phyloP scores from a whole-genome alignment of 2,113 vertebrate genomes.

The Bubalus kerabau region DNA sequence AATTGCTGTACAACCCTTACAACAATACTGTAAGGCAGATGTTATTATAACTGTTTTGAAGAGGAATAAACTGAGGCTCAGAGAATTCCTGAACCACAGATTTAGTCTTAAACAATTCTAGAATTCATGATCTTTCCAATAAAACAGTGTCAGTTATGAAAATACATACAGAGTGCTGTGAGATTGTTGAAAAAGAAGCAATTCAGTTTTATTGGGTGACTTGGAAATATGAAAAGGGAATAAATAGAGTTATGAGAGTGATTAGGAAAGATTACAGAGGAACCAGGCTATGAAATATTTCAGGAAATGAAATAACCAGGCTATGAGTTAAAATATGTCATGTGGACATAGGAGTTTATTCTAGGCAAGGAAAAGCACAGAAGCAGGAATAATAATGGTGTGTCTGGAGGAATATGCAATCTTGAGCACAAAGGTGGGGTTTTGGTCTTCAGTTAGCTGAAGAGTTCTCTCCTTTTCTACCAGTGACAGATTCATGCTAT shows the following conservation, averaged over 20 bases:
- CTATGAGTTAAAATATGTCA: neutral
- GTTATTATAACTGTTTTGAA: neutral
- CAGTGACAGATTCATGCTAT: neutral
- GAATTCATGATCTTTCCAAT: neutral
- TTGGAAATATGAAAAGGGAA: neutral
- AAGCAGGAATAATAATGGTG: neutral
- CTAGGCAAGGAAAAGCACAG: neutral
- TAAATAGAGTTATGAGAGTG: neutral
- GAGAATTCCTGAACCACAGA: neutral
- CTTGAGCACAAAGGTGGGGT: neutral
- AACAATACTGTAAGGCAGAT: neutral
- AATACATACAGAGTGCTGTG: neutral
- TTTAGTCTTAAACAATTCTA: neutral
- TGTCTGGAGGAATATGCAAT: neutral
- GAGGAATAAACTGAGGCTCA: neutral
- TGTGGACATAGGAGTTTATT: neutral
- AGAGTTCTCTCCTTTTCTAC: neutral
- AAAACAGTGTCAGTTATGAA: neutral
- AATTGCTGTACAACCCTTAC: neutral
- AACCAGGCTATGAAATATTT: neutral
- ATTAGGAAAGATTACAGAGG: neutral
- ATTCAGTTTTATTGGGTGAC: neutral
- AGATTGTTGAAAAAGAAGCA: neutral
- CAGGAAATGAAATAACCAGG: neutral
- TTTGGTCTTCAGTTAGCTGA: neutral